Evolutionary conservation across 2,113 vertebrate genomes (phyloP).

Genomic region (Perca flavescens): DNA sequence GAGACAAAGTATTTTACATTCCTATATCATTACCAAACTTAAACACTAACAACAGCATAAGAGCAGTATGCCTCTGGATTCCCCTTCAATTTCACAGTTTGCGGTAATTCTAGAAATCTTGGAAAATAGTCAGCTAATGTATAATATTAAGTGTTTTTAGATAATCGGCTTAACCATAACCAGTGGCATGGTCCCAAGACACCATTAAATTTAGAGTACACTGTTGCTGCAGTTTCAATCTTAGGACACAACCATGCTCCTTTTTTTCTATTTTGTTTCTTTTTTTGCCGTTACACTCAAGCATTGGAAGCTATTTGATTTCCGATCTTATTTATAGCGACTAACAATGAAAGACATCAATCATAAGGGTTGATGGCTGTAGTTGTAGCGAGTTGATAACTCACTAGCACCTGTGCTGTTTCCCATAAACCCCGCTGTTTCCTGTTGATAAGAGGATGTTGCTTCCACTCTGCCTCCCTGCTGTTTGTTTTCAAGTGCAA

Average conservation of each 20-base stretch:
- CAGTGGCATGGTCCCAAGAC: background rate
- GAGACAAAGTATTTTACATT: background rate
- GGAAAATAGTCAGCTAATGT: background rate
- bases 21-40: background rate
- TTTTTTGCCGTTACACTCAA: background rate
- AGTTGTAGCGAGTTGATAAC: constrained; percentile 26
- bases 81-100: constrained; percentile 9
- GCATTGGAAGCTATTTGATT: background rate
- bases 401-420: constrained; percentile 22
- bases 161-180: background rate
- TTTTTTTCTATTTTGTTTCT: background rate
- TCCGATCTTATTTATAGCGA: constrained; percentile 1
- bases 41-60: background rate
- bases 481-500: constrained; percentile 21
- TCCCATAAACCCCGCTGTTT: constrained; percentile 14
- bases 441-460: constrained; percentile 14
- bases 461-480: background rate
- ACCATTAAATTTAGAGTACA: background rate
- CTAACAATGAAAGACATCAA: constrained; percentile 25
- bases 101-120: background rate
- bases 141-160: background rate
- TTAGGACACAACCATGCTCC: background rate
- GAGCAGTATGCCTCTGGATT: background rate
- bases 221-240: background rate
- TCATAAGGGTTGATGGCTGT: constrained; percentile 32